Evolutionary conservation across 2,888 invertebrate species (phyloP).

Genomic region (Lasioglossum villosulum): DNA sequence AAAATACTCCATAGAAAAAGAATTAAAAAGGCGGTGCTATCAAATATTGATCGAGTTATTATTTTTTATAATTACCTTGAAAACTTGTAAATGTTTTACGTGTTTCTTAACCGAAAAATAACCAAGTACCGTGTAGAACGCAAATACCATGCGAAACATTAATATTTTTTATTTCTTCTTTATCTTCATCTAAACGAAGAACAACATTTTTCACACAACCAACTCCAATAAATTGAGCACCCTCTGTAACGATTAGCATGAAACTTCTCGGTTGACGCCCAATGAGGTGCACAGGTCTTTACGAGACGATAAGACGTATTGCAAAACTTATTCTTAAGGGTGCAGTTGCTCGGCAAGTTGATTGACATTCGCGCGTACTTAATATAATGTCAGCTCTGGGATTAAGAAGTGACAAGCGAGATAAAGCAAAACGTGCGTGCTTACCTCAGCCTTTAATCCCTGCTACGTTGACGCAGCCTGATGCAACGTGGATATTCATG

Average conservation of each 20-base stretch:
- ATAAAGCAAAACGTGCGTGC: slow-evolving; percentile 25
- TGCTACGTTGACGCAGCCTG: slow-evolving; percentile 11
- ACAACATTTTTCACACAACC: neutral
- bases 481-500: neutral
- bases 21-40: no score
- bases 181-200: neutral
- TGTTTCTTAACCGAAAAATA: no score
- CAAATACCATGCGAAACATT: neutral
- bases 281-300: neutral
- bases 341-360: neutral
- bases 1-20: no score
- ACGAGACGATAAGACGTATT: slow-evolving; percentile 8
- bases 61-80: no score
- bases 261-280: neutral
- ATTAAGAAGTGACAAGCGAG: slow-evolving; percentile 28
- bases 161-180: neutral
- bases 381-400: slow-evolving; percentile 2
- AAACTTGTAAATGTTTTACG: no score
- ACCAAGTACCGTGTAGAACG: neutral
- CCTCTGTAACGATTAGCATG: neutral
- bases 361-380: slow-evolving; percentile 22
- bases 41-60: no score
- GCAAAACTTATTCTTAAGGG: neutral
- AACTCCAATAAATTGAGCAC: neutral
- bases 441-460: slow-evolving; percentile 21